Conservation (phyloP, 2,113 vertebrate species). For the Jacana jacana region DNA sequence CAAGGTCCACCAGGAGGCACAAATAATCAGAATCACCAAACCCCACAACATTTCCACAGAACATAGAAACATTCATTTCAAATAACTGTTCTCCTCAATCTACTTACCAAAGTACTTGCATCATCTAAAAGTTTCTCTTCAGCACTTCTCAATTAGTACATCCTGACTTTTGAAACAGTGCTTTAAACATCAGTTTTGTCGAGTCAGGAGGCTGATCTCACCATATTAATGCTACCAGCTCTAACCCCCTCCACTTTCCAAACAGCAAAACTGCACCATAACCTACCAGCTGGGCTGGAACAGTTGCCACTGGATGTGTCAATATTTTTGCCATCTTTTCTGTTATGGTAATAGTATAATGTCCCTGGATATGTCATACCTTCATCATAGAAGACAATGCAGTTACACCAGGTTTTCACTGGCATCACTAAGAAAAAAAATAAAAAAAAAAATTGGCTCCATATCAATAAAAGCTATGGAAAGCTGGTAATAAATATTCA, state of each 20-base stretch:
- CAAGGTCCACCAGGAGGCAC: neutral
- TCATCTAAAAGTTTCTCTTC: neutral
- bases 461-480: neutral
- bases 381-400: neutral
- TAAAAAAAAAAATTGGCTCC: neutral
- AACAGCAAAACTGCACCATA: neutral
- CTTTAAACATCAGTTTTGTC: neutral
- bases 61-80: neutral
- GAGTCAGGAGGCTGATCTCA: neutral
- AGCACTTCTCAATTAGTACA: neutral
- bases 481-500: neutral
- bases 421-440: neutral
- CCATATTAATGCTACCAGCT: neutral
- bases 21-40: neutral
- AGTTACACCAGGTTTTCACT: neutral
- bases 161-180: neutral
- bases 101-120: neutral
- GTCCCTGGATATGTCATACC: neutral
- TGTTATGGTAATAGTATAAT: neutral
- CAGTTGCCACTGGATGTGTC: neutral
- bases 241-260: neutral
- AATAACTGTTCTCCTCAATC: neutral
- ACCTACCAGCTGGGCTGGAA: neutral
- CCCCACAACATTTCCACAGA: neutral
- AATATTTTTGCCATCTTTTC: neutral